phyloP scores from a whole-genome alignment of 2,797 vertebrate genomes.

The Cirrhinus molitorella region DNA sequence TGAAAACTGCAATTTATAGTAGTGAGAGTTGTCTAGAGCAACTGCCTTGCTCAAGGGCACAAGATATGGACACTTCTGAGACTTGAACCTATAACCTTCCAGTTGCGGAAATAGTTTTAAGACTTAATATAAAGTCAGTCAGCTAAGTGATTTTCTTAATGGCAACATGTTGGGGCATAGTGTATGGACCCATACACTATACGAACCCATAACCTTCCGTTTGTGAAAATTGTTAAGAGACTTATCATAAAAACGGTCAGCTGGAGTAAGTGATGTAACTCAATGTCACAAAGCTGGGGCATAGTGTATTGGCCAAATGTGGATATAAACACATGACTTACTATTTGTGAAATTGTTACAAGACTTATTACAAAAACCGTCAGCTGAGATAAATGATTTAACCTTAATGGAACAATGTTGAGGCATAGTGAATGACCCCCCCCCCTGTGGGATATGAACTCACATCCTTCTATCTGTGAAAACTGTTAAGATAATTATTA shows the following conservation, averaged over 20 bases:
- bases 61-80: not conserved
- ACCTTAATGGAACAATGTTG: too few species aligned
- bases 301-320: too few species aligned
- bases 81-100: not conserved
- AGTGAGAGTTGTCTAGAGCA: not conserved
- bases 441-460: too few species aligned
- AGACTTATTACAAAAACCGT: not conserved
- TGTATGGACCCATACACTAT: too few species aligned
- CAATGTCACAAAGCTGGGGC: too few species aligned
- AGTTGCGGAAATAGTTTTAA: not conserved
- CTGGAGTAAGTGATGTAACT: too few species aligned
- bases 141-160: not conserved
- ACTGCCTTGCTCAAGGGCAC: not conserved
- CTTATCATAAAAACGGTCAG: too few species aligned
- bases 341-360: not conserved
- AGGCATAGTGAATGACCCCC: too few species aligned
- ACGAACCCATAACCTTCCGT: not conserved
- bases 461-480: not conserved
- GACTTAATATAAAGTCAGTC: not conserved
- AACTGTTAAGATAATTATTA: too few species aligned
- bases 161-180: not conserved
- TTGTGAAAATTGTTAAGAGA: not conserved
- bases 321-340: too few species aligned
- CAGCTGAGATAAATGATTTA: too few species aligned
- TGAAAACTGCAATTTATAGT: not conserved